A percentile compares a stretch with the other conserved stretches of the same genome.
phyloP scores from a whole-genome alignment of 2,113 vertebrate species.

The Chloropsis hardwickii region DNA sequence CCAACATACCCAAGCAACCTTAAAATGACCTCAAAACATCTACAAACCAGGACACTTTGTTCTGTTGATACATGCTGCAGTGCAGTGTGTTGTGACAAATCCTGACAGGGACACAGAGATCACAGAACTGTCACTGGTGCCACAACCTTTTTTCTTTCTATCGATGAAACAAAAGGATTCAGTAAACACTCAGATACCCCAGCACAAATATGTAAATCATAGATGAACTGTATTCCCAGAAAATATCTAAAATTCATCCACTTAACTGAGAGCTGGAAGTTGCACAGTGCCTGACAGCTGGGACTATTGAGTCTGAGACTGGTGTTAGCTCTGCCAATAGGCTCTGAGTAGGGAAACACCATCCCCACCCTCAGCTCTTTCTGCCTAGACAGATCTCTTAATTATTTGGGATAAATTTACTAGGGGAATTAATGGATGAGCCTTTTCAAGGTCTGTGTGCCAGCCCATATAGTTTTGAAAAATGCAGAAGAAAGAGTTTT shows the following conservation, averaged over 20 bases:
- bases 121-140: background rate
- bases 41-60: background rate
- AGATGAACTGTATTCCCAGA: background rate
- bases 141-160: background rate
- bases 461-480: background rate
- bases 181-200: background rate
- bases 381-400: background rate
- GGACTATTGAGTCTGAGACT: background rate
- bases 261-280: background rate
- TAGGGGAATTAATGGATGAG: background rate
- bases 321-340: background rate
- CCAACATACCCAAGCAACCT: background rate
- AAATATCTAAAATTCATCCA: background rate
- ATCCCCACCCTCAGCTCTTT: accelerated
- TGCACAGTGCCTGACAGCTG: accelerated
- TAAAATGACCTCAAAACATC: background rate
- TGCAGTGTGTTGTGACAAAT: background rate
- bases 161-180: background rate
- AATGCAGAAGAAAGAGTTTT: background rate
- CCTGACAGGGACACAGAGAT: background rate
- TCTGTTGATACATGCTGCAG: background rate
- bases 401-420: background rate
- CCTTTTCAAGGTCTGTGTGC: background rate
- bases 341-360: background rate
- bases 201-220: background rate